Evolutionary conservation across 2,113 vertebrate species (phyloP).

Genomic region (Neopipo cinnamomea): DNA sequence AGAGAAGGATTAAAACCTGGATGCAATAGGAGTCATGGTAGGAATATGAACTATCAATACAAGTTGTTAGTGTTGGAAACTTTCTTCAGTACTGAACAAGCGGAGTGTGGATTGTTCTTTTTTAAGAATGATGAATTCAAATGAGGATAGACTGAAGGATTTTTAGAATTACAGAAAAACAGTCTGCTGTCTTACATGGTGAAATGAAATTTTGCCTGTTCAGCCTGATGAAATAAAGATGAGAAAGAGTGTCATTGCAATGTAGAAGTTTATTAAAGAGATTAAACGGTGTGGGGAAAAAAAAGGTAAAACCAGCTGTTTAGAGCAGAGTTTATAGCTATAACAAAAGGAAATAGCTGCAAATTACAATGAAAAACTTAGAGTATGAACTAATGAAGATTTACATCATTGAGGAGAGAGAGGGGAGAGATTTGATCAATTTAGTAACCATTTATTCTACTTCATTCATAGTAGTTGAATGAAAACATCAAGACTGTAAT

Average conservation of each 20-base stretch:
- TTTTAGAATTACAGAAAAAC: neutral
- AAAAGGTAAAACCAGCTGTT: neutral
- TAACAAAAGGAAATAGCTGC: neutral
- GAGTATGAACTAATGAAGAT: neutral
- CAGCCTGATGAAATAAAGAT: neutral
- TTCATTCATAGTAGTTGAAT: neutral
- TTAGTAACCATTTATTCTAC: neutral
- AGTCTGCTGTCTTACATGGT: neutral
- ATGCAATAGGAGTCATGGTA: neutral
- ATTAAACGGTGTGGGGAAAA: neutral
- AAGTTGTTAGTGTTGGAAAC: neutral
- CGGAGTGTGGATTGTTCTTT: neutral
- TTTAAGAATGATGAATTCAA: neutral
- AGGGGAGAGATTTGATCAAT: neutral
- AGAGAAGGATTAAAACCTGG: neutral
- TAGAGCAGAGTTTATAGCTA: neutral
- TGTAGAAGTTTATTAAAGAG: neutral
- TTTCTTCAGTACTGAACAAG: neutral
- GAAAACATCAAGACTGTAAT: neutral
- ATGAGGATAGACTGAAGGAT: neutral
- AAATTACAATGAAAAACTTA: neutral
- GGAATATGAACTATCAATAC: neutral
- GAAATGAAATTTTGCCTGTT: neutral
- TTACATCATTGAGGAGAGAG: neutral
- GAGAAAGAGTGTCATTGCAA: neutral